Percentiles rank a stretch among this genome's conserved stretches.
These are phyloP conservation scores for Pteronotus mesoamericanus DNA, from an alignment of 2,797 vertebrate genomes.

Conservation along the genomic window DNA sequence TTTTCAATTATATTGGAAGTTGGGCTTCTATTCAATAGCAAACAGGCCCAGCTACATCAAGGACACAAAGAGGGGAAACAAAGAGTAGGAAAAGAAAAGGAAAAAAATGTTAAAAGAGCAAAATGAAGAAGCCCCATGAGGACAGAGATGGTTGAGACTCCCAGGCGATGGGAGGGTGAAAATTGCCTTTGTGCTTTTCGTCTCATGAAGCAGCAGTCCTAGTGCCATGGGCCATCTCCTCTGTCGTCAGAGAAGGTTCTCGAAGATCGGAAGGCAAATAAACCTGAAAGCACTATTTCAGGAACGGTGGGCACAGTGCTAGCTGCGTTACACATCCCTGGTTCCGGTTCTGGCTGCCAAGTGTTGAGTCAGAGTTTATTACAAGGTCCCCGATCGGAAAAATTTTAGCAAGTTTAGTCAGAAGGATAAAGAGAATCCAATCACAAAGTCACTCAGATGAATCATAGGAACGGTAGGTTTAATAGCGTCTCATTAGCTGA, in stretches of 20 bases:
- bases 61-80: not conserved
- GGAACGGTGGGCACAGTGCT: not conserved
- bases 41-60: not conserved
- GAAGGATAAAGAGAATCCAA: slow-evolving; percentile 46
- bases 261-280: not conserved
- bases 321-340: accelerated
- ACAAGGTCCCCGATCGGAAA: not conserved
- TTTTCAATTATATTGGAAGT: not conserved
- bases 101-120: not conserved
- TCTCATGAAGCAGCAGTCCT: not conserved
- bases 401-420: not conserved
- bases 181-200: not conserved
- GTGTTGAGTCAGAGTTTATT: not conserved
- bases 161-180: not conserved
- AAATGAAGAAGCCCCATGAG: not conserved
- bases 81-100: not conserved
- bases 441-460: slow-evolving; percentile 46
- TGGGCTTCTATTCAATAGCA: not conserved
- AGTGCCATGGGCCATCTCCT: not conserved
- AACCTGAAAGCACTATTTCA: not conserved
- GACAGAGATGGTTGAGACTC: not conserved
- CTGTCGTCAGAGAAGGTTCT: not conserved
- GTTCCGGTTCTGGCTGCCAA: not conserved
- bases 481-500: slow-evolving; percentile 58
- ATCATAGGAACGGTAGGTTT: not conserved